A percentile compares a stretch with the other conserved stretches of the same genome.
Conservation (phyloP, 2,888 invertebrate species). For the Nymphalis urticae region DNA sequence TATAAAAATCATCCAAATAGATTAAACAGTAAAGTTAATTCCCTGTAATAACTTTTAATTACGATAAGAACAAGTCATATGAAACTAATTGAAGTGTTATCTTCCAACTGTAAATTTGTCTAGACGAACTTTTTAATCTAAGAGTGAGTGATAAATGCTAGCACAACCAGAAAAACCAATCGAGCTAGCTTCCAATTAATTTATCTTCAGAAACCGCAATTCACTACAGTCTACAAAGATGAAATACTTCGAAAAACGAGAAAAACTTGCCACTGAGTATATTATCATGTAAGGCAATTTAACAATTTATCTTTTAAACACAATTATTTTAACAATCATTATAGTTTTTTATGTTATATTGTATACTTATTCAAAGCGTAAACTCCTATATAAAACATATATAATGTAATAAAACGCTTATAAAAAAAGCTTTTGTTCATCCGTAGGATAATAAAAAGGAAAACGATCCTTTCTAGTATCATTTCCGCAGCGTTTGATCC, state of each 20-base stretch:
- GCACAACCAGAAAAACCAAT: constrained; percentile 41
- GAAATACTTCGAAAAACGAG: constrained; percentile 20
- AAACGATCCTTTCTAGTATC: constrained; percentile 59
- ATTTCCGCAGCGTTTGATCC: constrained; percentile 69
- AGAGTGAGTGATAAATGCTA: constrained; percentile 40
- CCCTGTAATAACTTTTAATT: not conserved
- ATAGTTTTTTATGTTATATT: too few species aligned
- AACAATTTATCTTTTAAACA: too few species aligned
- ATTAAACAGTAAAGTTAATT: constrained; percentile 1
- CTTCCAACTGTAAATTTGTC: constrained; percentile 27
- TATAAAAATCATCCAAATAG: not conserved
- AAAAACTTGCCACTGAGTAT: constrained; percentile 43
- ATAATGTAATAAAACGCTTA: too few species aligned
- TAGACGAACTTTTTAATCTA: constrained; percentile 48
- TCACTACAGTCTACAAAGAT: constrained; percentile 34
- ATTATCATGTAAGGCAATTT: constrained; percentile 29
- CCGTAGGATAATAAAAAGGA: constrained; percentile 23
- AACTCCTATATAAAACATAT: too few species aligned
- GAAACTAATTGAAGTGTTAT: constrained; percentile 11
- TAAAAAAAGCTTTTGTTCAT: constrained; percentile 29
- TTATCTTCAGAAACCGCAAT: constrained; percentile 40
- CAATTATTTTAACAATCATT: too few species aligned
- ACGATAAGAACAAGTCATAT: constrained; percentile 2
- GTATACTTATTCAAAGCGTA: too few species aligned
- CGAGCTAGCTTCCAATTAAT: constrained; percentile 41